phyloP scores from a whole-genome alignment of 2,797 vertebrate genomes.

The Pagetopsis macropterus region DNA sequence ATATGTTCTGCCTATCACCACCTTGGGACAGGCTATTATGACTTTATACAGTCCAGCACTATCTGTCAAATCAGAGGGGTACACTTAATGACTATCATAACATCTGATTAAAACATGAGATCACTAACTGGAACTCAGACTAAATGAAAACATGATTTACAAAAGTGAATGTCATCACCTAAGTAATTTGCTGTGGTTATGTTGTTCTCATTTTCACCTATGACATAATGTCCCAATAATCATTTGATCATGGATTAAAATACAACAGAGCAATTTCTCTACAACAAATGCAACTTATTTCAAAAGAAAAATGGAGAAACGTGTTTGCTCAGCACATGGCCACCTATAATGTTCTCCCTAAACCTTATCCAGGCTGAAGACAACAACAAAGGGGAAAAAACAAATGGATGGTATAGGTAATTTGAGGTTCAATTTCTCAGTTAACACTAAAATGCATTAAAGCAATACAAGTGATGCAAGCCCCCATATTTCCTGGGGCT shows the following conservation, averaged over 20 bases:
- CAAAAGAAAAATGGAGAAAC: slow-evolving; percentile 45
- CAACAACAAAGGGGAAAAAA: slow-evolving; percentile 51
- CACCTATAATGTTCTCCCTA: slow-evolving; percentile 21
- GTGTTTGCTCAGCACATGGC: slow-evolving; percentile 52
- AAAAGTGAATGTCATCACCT: slow-evolving; percentile 24
- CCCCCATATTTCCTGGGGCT: slow-evolving; percentile 79
- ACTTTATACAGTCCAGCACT: slow-evolving; percentile 28
- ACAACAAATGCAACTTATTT: slow-evolving; percentile 55
- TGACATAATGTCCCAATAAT: slow-evolving; percentile 45
- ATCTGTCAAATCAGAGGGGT: slow-evolving; percentile 8
- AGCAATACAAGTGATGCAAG: slow-evolving; percentile 82
- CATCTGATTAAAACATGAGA: slow-evolving; percentile 26
- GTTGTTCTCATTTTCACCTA: slow-evolving; percentile 28
- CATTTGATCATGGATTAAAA: slow-evolving; percentile 44
- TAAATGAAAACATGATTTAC: slow-evolving; percentile 26
- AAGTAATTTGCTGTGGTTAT: slow-evolving; percentile 31
- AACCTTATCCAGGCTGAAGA: slow-evolving; percentile 33
- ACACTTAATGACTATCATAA: slow-evolving; percentile 12
- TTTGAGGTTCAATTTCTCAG: slow-evolving; percentile 78
- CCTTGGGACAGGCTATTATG: slow-evolving; percentile 32
- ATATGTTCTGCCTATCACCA: slow-evolving; percentile 19
- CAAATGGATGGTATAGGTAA: slow-evolving; percentile 72
- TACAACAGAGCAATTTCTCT: slow-evolving; percentile 40
- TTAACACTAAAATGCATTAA: slow-evolving; percentile 84
- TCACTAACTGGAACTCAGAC: slow-evolving; percentile 6